Percentiles rank a stretch among this genome's conserved stretches.
Conservation (phyloP, 2,113 vertebrate species). For the Chaetura pelagica region DNA sequence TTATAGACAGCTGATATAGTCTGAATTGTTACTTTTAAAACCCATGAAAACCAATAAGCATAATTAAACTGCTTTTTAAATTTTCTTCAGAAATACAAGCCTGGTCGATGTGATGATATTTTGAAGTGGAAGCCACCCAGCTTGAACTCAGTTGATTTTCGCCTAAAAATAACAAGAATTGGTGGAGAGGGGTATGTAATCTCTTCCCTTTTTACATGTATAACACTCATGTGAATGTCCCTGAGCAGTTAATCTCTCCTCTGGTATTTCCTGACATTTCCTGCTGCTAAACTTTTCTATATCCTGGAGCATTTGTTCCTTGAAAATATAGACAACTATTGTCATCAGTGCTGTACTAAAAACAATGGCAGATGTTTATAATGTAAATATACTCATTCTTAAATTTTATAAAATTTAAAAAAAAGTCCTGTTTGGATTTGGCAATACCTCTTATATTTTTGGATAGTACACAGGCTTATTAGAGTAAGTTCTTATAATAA, state of each 20-base stretch:
- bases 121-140: constrained; percentile 99
- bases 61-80: constrained; percentile 69
- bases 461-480: not conserved
- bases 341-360: not conserved
- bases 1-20: constrained; percentile 35
- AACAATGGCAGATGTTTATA: not conserved
- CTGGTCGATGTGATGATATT: constrained; percentile 95
- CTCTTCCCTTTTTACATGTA: constrained; percentile 32
- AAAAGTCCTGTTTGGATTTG: not conserved
- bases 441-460: not conserved
- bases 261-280: constrained; percentile 26
- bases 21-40: constrained; percentile 45
- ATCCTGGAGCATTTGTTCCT: not conserved
- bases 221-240: not conserved
- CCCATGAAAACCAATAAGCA: constrained; percentile 33
- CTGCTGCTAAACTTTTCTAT: not conserved
- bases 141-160: constrained; percentile 98
- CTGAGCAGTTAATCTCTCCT: constrained; percentile 1
- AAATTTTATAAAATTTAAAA: not conserved
- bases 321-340: not conserved
- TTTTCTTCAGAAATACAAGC: constrained; percentile 90
- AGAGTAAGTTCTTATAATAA: not conserved
- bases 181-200: constrained; percentile 96
- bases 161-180: constrained; percentile 96
- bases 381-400: not conserved